A percentile compares a stretch with the other conserved stretches of the same genome.
Evolutionary conservation across 2,113 vertebrate species (phyloP).

Genomic region (Dipodomys merriami): DNA sequence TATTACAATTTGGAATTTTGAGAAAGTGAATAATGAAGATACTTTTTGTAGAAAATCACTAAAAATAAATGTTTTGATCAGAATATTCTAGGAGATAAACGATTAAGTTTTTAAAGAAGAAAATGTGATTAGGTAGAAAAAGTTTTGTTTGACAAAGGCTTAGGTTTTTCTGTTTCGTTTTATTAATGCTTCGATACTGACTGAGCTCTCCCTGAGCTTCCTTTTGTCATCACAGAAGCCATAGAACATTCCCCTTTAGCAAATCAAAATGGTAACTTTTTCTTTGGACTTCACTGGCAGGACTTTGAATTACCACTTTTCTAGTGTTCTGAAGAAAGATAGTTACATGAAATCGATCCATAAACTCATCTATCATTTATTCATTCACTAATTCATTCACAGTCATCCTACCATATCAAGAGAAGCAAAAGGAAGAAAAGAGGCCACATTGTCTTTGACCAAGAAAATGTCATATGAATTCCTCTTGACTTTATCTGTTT

Average conservation of each 20-base stretch:
- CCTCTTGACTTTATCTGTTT: conserved; percentile 40
- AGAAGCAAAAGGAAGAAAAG: neutral
- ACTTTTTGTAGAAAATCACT: conserved; percentile 45
- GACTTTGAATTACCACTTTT: conserved; percentile 16
- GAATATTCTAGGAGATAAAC: conserved; percentile 18
- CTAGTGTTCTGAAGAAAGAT: conserved; percentile 24
- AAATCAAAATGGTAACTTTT: conserved; percentile 8
- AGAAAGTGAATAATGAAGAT: conserved; percentile 33
- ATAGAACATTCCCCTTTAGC: neutral
- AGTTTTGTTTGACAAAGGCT: conserved; percentile 6
- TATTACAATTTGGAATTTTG: conserved; percentile 23
- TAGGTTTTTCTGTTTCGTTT: conserved; percentile 9
- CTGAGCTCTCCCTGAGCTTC: neutral
- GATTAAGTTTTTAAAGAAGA: conserved; percentile 47
- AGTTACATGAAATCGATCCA: neutral
- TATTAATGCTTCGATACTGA: conserved; percentile 34
- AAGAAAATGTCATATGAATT: neutral
- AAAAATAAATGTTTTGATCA: conserved; percentile 61
- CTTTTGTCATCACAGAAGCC: neutral
- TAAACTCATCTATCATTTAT: neutral
- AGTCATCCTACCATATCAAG: neutral
- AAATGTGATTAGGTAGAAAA: conserved; percentile 26
- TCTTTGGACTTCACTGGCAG: neutral
- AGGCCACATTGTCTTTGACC: neutral
- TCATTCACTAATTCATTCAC: neutral